Base-by-base conservation (phyloP, 2,888 invertebrate genomes). In the Drosophila nr. fundita region DNA sequence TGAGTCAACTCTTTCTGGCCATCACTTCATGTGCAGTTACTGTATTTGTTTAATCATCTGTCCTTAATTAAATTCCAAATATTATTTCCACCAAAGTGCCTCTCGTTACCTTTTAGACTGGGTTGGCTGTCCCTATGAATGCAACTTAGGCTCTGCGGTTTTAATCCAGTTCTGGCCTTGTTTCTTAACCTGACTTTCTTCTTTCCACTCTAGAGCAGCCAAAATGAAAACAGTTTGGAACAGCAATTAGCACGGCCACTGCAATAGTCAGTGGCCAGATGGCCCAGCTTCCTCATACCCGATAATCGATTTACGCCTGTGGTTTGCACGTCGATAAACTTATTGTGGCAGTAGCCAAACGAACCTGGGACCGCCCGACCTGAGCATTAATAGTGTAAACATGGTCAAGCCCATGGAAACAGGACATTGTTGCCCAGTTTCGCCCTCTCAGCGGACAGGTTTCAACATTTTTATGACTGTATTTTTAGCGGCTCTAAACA, bases 91-190 rank as follows among this genome's bases (percentile, higher is more conserved):
- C n/a, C 50, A 30, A 13, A 18, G 27, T 27, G 13, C 7, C 2
- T 15, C 30, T 24, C 21, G 8, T 2, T n/a, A 10, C 15, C 21
- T 11, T 18, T 38, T 15, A 6, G 24, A 40, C n/a, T 54, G 34
- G 32, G 15, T 10, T 13, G 60, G 40, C 7, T 49, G 21, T 49
- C 29, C 34, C 38, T 18, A 53, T 66, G 71, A 68, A 68, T 86
- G 82, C 74, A 82, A 82, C 84, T 87, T 87, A 91, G 85, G 90
- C 84, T 91, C 72, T 87, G 68, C 52, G 75, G 68, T 54, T 53
- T 73, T 34, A 49, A 52, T 60, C 50, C 21, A 36, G n/a, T 40
- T 58, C 63, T 55, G 55, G 50, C 24, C 58, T 45, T 53, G 32
- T 11, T 15, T n/a, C 15, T 53, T 21, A 40, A 36, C 53, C 45